Evolutionary conservation across 1,140 invertebrate species (phyloP).

Genomic region (Drosophila elegans): DNA sequence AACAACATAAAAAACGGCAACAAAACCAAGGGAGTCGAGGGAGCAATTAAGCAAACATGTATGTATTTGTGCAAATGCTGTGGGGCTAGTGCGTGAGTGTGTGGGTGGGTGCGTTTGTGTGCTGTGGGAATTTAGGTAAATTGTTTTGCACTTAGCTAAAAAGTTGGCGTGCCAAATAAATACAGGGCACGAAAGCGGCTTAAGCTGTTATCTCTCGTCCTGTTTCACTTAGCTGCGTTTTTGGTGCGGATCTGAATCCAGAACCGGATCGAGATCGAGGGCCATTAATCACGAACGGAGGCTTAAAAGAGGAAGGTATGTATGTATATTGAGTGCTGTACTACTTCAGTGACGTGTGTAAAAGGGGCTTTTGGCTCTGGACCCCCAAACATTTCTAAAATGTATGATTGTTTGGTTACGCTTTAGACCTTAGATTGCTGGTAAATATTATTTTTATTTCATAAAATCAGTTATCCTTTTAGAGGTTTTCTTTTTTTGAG

Average conservation of each 20-base stretch:
- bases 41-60: conserved; percentile 67
- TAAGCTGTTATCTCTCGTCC: conserved; percentile 65
- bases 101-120: conserved; percentile 18
- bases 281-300: conserved; percentile 65
- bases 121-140: conserved; percentile 73
- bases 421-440: no score
- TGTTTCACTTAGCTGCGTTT: conserved; percentile 67
- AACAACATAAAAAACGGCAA: conserved; percentile 18
- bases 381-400: no score
- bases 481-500: no score
- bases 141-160: conserved; percentile 82
- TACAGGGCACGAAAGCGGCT: conserved; percentile 64
- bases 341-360: neutral
- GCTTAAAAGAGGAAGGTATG: conserved; percentile 23
- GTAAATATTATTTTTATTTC: no score
- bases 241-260: conserved; percentile 26
- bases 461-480: no score
- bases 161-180: conserved; percentile 76
- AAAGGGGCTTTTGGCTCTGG: no score
- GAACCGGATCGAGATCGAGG: conserved; percentile 35
- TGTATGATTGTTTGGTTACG: no score
- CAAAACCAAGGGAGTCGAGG: conserved; percentile 29
- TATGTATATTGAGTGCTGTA: neutral
- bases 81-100: conserved; percentile 16
- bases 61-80: conserved; percentile 1